Base-by-base conservation (phyloP, 2,797 vertebrate species). In the Sternotherus odoratus region DNA sequence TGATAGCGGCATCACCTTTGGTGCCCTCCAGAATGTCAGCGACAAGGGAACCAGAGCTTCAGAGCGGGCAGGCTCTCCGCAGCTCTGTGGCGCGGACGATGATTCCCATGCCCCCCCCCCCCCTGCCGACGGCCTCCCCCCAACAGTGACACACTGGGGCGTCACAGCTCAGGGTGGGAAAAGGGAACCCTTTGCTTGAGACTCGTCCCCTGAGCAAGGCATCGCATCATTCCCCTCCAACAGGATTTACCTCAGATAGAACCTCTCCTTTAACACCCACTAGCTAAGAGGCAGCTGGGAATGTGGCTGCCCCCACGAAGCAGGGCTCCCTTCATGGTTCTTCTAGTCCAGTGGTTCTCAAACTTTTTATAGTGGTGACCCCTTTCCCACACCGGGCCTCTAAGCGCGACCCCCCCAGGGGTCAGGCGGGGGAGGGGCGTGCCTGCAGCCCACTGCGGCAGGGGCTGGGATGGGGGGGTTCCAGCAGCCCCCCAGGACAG, bases 31-130 rank as follows among this genome's bases (percentile, higher is more conserved):
- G 0, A 16, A 39, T 2, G 30, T 69, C 53, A 17, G 87, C 56
- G 87, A 3, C 6, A 1, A 85, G 12, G 85, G 72, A 56, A 21
- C 72, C 24, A 1, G 33, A 48, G 39, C 50, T 46, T 0, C 0
- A 1, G 86, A 43, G 12, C 43, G 15, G 0, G 0, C 12, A 0
- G 81, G 39, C 10, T 53, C 1, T 8, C 79, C 13, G 78, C 21
- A 48, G 72, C 26, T 48, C 43, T 75, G 72, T 12, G 63, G 39
- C 9, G n/a, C n/a, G 12, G 30, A 30, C 33, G 17, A 33, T 9
- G 10, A 23, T 23, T 5, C 66, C 66, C 66, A 21, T n/a, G n/a
- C 19, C 21, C 17, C 17, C 16, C n/a, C 16, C n/a, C 8, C 7
- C 82, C 0, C 1, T 2, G 72, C 83, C 17, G 15, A 17, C 26